phyloP scores from a whole-genome alignment of 2,888 invertebrate genomes.

The Doris montereyensis region DNA sequence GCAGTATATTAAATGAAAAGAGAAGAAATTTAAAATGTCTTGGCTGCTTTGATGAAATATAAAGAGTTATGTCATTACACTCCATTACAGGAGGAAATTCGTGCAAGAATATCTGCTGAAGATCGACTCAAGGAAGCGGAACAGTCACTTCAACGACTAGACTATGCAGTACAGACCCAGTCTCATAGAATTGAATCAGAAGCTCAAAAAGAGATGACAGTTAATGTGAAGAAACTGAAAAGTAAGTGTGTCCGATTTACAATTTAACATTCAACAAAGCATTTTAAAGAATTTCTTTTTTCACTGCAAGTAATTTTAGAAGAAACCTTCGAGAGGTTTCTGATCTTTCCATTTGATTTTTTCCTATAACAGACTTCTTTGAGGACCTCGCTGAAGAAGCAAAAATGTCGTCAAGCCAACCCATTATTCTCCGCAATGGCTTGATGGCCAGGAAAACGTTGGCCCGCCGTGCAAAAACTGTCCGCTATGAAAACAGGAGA shows the following conservation, averaged over 20 bases:
- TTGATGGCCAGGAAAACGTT: constrained; percentile 71
- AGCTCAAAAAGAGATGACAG: constrained; percentile 73
- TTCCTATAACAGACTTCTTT: constrained; percentile 72
- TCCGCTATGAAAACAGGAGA: constrained; percentile 58
- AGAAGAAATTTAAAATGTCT: too few relatives aligned
- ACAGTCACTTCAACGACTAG: constrained; percentile 71
- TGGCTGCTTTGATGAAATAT: too few relatives aligned
- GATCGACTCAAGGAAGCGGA: constrained; percentile 68
- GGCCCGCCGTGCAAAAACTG: constrained; percentile 63
- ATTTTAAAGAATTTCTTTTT: too few relatives aligned
- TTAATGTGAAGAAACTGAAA: constrained; percentile 74
- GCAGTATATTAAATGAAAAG: too few relatives aligned
- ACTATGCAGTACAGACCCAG: constrained; percentile 67
- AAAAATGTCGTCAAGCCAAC: constrained; percentile 72
- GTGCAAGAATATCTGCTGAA: constrained; percentile 73
- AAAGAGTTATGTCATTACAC: too few relatives aligned
- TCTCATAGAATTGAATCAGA: constrained; percentile 65
- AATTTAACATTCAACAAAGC: too few relatives aligned
- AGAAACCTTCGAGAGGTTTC: neutral
- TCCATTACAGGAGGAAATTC: constrained; percentile 73
- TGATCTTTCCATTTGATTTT: neutral
- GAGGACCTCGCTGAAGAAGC: constrained; percentile 74
- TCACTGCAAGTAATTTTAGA: neutral
- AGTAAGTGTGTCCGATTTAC: too few relatives aligned
- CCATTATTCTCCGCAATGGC: constrained; percentile 71